Evolutionary conservation across 2,888 invertebrate genomes (phyloP).

Genomic region (Noctua janthe): DNA sequence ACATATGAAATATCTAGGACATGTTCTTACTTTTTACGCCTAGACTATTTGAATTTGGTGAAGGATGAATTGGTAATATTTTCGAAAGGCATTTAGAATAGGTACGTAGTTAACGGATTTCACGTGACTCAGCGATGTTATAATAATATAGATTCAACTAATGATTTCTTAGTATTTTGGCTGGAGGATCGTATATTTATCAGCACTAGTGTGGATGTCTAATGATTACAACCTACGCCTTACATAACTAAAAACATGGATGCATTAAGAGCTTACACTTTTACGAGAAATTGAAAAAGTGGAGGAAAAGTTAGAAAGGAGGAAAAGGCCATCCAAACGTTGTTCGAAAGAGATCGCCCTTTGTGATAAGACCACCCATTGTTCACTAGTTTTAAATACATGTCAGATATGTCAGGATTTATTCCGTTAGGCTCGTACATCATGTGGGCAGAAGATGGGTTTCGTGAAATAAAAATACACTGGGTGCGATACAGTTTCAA

Average conservation of each 20-base stretch:
- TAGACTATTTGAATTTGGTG: conserved; percentile 4
- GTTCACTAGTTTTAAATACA: not conserved
- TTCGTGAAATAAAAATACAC: no score
- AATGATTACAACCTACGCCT: not conserved
- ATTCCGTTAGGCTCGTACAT: no score
- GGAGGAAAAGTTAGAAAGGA: accelerated
- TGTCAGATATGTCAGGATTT: no score
- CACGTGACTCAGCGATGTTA: not conserved
- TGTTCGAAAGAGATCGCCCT: not conserved
- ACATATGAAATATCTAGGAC: conserved; percentile 13
- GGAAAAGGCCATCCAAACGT: not conserved
- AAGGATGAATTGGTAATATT: conserved; percentile 3
- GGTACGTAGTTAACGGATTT: not conserved
- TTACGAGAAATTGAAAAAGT: not conserved
- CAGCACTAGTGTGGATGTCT: not conserved
- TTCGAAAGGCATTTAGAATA: not conserved
- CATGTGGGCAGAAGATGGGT: no score
- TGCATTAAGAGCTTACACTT: not conserved
- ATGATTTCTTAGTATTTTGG: not conserved
- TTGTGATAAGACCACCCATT: not conserved
- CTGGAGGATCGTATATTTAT: not conserved
- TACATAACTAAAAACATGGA: not conserved
- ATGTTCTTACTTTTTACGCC: conserved; percentile 12
- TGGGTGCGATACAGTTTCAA: no score
- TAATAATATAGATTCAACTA: conserved; percentile 8